Evolutionary conservation across 2,888 invertebrate species (phyloP), one percentile per base, ranked within the genome.

Genomic region (Teleogryllus oceanicus): DNA sequence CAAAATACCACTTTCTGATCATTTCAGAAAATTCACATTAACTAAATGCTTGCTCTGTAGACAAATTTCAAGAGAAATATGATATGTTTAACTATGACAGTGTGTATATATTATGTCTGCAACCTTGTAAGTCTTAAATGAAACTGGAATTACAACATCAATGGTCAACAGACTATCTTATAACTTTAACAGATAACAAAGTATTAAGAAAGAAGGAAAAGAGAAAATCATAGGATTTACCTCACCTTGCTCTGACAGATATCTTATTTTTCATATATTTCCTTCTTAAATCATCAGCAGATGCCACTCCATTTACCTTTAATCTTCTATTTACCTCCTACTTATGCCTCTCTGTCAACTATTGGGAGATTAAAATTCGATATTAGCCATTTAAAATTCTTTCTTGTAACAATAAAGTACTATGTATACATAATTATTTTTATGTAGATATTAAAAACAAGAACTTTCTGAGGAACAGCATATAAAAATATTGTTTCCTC

Each of bases 401-500:
- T 62, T 62, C 62, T 62, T 62, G 62, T 62, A 62, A 62, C 62
- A 62, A 62, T 62, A 62, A 62, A 62, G 62, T 18, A 62, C 62
- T 62, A 62, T 62, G 62, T 62, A 62, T 62, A 62, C 62, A 62
- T 62, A 62, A 62, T 62, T 62, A 62, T 62, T 62, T 18, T 62
- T 18, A 18, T 62, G 13, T 62, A 62, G 13, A 62, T 62, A 18
- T 62, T 62, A 62, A 62, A 62, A 62, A 62, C 62, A 62, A 62
- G 62, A 62, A 62, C 62, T 62, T 62, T 62, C 62, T 62, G 62
- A 62, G 62, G 62, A 62, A 62, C n/a, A 62, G 62, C 62, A 18
- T 62, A 62, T n/a, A 62, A 62, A 62, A 62, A 62, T 62, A 62
- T 62, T 62, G 62, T 62, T 62, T 62, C 62, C 62, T 62, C 62